Percentiles rank a stretch among this genome's conserved stretches.
phyloP scores from a whole-genome alignment of 2,113 vertebrate genomes.

The Panthera tigris region DNA sequence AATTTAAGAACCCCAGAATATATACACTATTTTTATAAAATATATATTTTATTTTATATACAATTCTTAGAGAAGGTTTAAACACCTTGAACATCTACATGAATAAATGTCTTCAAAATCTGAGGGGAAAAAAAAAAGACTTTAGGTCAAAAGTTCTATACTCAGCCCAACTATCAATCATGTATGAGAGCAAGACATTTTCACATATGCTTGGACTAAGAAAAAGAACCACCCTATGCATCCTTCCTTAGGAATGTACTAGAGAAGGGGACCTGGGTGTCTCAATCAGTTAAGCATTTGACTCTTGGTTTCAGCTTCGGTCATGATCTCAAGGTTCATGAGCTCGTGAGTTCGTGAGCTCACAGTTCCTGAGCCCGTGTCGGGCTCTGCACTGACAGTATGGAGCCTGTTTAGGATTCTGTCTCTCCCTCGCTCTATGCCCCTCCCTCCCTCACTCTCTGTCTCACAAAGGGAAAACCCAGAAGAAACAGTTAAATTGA shows the following conservation, averaged over 20 bases:
- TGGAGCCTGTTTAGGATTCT: too few species aligned
- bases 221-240: not conserved
- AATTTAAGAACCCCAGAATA: not conserved
- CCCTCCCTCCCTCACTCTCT: too few species aligned
- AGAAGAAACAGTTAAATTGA: not conserved
- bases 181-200: not conserved
- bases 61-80: not conserved
- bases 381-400: too few species aligned
- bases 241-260: not conserved
- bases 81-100: not conserved
- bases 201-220: not conserved
- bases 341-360: too few species aligned
- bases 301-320: too few species aligned
- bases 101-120: not conserved
- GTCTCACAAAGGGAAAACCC: not conserved
- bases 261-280: not conserved
- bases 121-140: not conserved
- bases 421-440: too few species aligned
- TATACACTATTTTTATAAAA: not conserved
- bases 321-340: too few species aligned
- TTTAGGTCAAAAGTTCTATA: not conserved
- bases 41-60: not conserved
- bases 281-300: too few species aligned
- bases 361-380: too few species aligned
- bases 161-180: not conserved